A percentile compares a stretch with the other conserved stretches of the same genome.
phyloP scores from a whole-genome alignment of 2,113 vertebrate species.

The Toxostoma redivivum region DNA sequence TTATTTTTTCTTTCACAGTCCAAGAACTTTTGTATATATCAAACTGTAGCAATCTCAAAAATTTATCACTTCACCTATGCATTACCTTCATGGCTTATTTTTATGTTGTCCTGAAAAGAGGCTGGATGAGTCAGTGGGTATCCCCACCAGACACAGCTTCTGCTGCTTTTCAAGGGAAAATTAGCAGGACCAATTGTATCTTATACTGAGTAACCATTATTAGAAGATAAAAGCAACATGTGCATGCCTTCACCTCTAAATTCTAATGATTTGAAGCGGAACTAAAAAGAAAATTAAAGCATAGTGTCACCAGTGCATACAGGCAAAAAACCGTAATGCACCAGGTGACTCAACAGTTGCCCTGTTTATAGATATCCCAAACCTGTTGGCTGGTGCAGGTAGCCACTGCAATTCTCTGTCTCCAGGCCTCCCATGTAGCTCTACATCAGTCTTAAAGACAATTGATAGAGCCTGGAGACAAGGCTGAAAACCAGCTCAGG shows the following conservation, averaged over 20 bases:
- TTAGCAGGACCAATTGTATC: background rate
- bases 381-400: background rate
- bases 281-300: background rate
- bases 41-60: background rate
- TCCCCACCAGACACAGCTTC: background rate
- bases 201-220: background rate
- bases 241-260: background rate
- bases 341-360: background rate
- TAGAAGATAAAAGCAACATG: background rate
- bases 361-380: background rate
- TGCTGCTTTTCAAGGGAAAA: background rate
- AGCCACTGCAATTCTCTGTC: background rate
- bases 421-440: background rate
- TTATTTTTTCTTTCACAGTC: background rate
- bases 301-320: background rate
- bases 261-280: background rate
- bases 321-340: background rate
- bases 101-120: background rate
- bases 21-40: background rate
- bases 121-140: background rate
- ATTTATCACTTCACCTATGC: background rate
- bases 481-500: background rate
- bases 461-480: background rate
- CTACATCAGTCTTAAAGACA: background rate
- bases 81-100: background rate